phyloP scores from a whole-genome alignment of 2,797 vertebrate species.

The Pseudomugil tenellus region DNA sequence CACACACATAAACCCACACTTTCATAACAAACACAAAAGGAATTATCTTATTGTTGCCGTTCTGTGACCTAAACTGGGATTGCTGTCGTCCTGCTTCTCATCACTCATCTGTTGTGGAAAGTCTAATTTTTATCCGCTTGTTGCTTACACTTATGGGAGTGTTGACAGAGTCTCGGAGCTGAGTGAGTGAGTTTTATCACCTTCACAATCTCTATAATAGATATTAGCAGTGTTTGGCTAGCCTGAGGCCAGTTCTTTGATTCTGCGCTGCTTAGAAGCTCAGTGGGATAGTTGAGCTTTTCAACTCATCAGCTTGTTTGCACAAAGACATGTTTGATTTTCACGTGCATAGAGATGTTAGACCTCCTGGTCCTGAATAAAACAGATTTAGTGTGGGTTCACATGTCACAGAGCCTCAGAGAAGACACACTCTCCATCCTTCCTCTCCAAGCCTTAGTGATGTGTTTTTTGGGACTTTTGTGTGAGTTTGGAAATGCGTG shows the following conservation, averaged over 20 bases:
- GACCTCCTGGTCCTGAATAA: conserved; percentile 72
- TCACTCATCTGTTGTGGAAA: conserved; percentile 54
- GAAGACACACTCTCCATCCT: conserved; percentile 49
- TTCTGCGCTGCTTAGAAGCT: conserved; percentile 62
- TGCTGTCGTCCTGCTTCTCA: conserved; percentile 42
- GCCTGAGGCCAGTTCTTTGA: conserved; percentile 69
- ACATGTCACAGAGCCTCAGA: conserved; percentile 67
- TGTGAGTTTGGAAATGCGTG: conserved; percentile 48
- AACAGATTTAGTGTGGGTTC: conserved; percentile 73
- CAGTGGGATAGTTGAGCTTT: conserved; percentile 66
- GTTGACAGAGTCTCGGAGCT: conserved; percentile 52
- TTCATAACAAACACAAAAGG: conserved; percentile 38
- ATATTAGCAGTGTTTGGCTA: conserved; percentile 64
- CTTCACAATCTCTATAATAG: conserved; percentile 69
- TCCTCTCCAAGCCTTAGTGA: conserved; percentile 52
- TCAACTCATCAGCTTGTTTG: conserved; percentile 66
- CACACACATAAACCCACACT: conserved; percentile 10
- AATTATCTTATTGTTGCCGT: conserved; percentile 52
- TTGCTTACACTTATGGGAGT: conserved; percentile 42
- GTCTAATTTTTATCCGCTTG: conserved; percentile 44
- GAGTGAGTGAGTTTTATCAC: conserved; percentile 55
- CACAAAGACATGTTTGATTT: conserved; percentile 72
- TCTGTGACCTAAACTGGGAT: conserved; percentile 21
- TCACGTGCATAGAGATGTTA: conserved; percentile 57
- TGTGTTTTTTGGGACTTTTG: conserved; percentile 37